These are phyloP conservation scores for Melanerpes aurifrons DNA, from an alignment of 2,113 vertebrate genomes.

Conservation along the genomic window DNA sequence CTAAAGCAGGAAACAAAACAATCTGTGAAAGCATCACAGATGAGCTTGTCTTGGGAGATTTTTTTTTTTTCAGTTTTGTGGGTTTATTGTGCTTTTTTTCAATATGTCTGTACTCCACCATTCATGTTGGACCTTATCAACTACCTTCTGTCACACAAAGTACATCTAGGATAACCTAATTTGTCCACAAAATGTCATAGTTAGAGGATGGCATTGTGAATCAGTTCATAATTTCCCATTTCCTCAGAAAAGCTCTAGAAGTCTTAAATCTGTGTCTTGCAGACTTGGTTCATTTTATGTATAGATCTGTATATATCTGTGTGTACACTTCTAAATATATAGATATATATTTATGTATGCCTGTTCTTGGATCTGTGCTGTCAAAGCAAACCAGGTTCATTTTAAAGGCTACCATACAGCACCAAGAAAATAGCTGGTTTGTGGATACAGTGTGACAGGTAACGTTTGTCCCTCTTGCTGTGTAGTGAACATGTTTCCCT, in stretches of 20 bases:
- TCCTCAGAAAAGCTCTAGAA: background rate
- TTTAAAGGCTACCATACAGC: background rate
- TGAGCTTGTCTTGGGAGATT: background rate
- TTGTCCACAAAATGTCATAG: background rate
- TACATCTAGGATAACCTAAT: background rate
- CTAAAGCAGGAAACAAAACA: background rate
- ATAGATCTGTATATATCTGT: background rate
- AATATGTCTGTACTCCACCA: background rate
- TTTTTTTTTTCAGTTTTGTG: no score
- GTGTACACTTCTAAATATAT: no score
- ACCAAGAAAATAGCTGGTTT: background rate
- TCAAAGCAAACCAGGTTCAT: background rate
- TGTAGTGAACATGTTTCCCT: background rate
- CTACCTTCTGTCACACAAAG: background rate
- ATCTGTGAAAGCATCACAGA: background rate
- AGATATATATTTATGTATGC: background rate
- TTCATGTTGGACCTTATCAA: background rate
- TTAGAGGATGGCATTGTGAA: background rate
- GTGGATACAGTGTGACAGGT: background rate
- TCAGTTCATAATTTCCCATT: background rate
- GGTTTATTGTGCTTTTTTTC: background rate
- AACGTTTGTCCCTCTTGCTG: background rate
- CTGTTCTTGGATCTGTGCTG: background rate
- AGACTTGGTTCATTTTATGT: background rate
- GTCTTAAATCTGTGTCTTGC: background rate